phyloP scores from a whole-genome alignment of 2,888 invertebrate genomes.

The Drosophila nr. fundita region DNA sequence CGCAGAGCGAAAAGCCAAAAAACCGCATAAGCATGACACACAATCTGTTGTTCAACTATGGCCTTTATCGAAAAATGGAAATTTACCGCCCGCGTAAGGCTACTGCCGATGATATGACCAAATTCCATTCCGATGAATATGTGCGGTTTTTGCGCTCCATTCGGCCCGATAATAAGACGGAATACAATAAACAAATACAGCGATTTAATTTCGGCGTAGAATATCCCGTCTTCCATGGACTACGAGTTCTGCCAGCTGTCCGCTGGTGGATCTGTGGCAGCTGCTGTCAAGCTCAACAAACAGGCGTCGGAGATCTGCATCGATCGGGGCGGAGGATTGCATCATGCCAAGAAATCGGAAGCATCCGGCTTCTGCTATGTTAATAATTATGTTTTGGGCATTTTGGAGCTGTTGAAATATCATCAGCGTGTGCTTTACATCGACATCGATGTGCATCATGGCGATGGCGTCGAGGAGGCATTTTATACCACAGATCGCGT shows the following conservation, averaged over 20 bases:
- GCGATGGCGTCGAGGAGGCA: conserved; percentile 99
- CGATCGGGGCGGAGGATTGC: conserved; percentile 99
- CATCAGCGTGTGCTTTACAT: conserved; percentile 99
- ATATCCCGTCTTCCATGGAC: conserved; percentile 99
- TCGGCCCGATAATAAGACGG: conserved; percentile 99
- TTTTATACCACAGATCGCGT: conserved; percentile 99
- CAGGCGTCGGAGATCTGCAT: conserved; percentile 99
- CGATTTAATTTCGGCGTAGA: conserved; percentile 99
- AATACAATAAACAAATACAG: conserved; percentile 99
- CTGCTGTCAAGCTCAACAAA: conserved; percentile 99
- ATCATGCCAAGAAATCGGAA: conserved; percentile 99
- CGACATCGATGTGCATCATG: conserved; percentile 99
- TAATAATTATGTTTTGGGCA: conserved; percentile 99
- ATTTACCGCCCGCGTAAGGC: conserved; percentile 99
- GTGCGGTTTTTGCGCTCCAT: conserved; percentile 98
- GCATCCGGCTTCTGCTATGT: conserved; percentile 99
- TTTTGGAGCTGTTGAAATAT: conserved; percentile 97
- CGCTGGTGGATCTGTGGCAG: conserved; percentile 98
- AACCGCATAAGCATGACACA: conserved; percentile 99
- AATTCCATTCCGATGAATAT: conserved; percentile 99
- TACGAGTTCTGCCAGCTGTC: conserved; percentile 99
- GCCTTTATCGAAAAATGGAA: conserved; percentile 99
- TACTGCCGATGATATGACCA: conserved; percentile 99
- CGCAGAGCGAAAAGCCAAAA: conserved; percentile 96
- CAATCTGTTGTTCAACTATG: conserved; percentile 99